These are phyloP conservation scores for Drosophila mojavensis DNA, from an alignment of 1,140 invertebrate species.

Conservation along the genomic window DNA sequence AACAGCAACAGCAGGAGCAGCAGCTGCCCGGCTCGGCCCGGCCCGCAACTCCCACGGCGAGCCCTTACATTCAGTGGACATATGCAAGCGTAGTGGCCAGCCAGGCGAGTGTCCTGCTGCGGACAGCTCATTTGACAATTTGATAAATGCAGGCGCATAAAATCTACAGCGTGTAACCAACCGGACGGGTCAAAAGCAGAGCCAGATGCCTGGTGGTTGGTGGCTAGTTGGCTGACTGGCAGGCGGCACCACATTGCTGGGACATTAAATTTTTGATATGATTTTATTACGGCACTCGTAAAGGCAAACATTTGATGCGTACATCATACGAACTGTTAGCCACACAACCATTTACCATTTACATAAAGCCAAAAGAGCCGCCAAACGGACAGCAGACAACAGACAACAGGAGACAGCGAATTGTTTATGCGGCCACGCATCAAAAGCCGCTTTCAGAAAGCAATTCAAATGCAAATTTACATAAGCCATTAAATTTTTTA, in stretches of 20 bases:
- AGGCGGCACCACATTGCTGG: neutral
- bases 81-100: neutral
- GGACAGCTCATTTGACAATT: slow-evolving; percentile 79
- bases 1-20: neutral
- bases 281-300: slow-evolving; percentile 76
- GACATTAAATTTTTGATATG: slow-evolving; percentile 77
- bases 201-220: no score
- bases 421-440: slow-evolving; percentile 73
- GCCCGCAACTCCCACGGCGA: neutral
- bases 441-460: slow-evolving; percentile 61
- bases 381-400: slow-evolving; percentile 21
- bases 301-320: slow-evolving; percentile 69
- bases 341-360: slow-evolving; percentile 52
- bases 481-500: slow-evolving; percentile 68
- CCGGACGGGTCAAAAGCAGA: slow-evolving; percentile 6
- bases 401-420: slow-evolving; percentile 23
- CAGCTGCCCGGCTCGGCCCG: neutral
- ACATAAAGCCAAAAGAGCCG: slow-evolving; percentile 39
- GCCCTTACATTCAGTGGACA: neutral
- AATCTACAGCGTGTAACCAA: slow-evolving; percentile 28
- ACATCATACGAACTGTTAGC: slow-evolving; percentile 72
- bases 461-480: slow-evolving; percentile 69
- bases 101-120: slow-evolving; percentile 38
- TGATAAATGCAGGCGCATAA: slow-evolving; percentile 71
- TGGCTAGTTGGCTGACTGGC: no score